Conservation (phyloP, 2,797 vertebrate genomes). For the Petrocephalus sullivani region DNA sequence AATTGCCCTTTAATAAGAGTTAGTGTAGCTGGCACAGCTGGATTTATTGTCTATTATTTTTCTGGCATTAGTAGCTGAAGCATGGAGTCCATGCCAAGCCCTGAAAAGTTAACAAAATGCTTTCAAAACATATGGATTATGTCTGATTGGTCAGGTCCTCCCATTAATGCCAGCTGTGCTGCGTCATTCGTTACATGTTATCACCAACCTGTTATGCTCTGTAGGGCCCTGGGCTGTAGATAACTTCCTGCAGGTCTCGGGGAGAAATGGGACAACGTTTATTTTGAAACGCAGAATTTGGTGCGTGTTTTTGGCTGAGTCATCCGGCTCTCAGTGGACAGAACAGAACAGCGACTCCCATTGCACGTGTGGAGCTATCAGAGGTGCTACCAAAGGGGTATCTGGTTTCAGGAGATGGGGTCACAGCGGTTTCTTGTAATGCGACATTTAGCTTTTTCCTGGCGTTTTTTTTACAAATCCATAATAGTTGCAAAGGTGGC, state of each 20-base stretch:
- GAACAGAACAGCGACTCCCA: neutral
- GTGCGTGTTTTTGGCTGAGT: neutral
- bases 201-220: neutral
- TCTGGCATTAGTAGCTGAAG: neutral
- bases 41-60: neutral
- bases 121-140: neutral
- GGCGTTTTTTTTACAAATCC: neutral
- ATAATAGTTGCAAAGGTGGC: neutral
- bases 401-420: conserved; percentile 31
- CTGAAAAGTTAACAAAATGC: neutral
- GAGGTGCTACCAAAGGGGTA: conserved; percentile 4
- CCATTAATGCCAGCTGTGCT: neutral
- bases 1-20: neutral
- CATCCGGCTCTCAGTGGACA: too few relatives aligned
- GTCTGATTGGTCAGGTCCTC: neutral
- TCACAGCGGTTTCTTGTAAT: conserved; percentile 29
- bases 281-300: neutral
- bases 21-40: neutral
- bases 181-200: neutral
- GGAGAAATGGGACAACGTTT: neutral
- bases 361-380: neutral
- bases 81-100: neutral
- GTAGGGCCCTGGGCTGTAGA: neutral
- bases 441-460: neutral
- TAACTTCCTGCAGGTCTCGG: neutral